Percentiles rank a stretch among this genome's conserved stretches.
phyloP scores from a whole-genome alignment of 2,888 invertebrate species.

The Caenorhabditis sp. region DNA sequence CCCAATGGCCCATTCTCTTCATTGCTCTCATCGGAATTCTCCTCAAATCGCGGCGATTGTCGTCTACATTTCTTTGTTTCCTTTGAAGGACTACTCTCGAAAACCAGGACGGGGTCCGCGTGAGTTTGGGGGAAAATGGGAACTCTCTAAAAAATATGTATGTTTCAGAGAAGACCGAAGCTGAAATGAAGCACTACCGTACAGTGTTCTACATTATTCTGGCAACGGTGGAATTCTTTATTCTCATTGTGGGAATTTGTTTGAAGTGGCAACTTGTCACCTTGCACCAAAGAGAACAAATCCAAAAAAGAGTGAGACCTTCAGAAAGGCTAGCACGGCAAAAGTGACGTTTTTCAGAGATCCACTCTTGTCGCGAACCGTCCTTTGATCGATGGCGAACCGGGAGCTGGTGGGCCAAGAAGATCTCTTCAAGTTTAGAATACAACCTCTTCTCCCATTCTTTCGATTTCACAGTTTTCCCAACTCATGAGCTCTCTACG shows the following conservation, averaged over 20 bases:
- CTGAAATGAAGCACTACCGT: conserved; percentile 54
- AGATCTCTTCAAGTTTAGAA: conserved; percentile 33
- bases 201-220: conserved; percentile 64
- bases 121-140: conserved; percentile 1
- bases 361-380: conserved; percentile 56
- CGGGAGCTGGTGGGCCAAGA: conserved; percentile 15
- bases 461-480: neutral
- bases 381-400: conserved; percentile 51
- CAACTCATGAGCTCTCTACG: conserved; percentile 29
- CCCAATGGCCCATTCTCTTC: conserved; percentile 65
- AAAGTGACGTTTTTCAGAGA: conserved; percentile 32
- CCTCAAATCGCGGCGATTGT: conserved; percentile 64
- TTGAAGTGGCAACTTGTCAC: conserved; percentile 68
- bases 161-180: conserved; percentile 44
- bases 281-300: conserved; percentile 58
- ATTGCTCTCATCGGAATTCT: conserved; percentile 65
- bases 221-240: conserved; percentile 49
- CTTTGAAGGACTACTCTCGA: conserved; percentile 41
- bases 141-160: neutral
- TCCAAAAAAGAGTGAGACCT: conserved; percentile 57
- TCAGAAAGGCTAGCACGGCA: neutral
- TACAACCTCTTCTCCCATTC: neutral
- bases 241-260: conserved; percentile 59
- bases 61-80: conserved; percentile 63
- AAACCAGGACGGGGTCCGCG: conserved; percentile 31